A percentile compares a stretch with the other conserved stretches of the same genome.
Evolutionary conservation across 2,113 vertebrate genomes (phyloP).

Genomic region (Oceanites oceanicus): DNA sequence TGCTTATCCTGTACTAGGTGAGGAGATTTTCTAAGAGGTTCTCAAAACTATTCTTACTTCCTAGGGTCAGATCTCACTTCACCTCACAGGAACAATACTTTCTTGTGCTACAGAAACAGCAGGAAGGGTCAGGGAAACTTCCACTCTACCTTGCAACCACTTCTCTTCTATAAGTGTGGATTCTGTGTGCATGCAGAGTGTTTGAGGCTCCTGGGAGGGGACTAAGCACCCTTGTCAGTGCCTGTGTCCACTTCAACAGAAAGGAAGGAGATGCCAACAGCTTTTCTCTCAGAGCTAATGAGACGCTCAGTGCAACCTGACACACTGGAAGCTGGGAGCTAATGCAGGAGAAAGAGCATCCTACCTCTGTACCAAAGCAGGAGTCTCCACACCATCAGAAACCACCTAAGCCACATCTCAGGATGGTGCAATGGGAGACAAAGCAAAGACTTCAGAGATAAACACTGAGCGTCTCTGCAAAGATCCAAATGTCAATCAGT

Average conservation of each 20-base stretch:
- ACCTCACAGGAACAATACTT: neutral
- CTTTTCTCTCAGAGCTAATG: neutral
- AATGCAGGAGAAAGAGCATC: neutral
- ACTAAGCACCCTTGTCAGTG: neutral
- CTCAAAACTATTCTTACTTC: neutral
- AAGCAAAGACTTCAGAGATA: neutral
- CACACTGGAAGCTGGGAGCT: neutral
- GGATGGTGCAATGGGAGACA: neutral
- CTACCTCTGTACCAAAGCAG: neutral
- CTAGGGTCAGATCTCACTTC: neutral
- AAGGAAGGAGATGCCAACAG: neutral
- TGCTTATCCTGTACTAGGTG: neutral
- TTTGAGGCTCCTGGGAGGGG: neutral
- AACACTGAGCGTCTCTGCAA: neutral
- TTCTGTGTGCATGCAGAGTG: neutral
- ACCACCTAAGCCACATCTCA: neutral
- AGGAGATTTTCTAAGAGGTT: neutral
- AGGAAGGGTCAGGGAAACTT: neutral
- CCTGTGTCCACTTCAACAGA: neutral
- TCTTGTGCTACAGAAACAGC: neutral
- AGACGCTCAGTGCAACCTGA: neutral
- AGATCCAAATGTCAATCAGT: slow-evolving; percentile 35
- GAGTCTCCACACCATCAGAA: neutral
- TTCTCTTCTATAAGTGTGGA: neutral
- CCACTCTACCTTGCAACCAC: neutral